Base-by-base conservation (phyloP, 2,888 invertebrate genomes). In the Pharmacophagus antenor region DNA sequence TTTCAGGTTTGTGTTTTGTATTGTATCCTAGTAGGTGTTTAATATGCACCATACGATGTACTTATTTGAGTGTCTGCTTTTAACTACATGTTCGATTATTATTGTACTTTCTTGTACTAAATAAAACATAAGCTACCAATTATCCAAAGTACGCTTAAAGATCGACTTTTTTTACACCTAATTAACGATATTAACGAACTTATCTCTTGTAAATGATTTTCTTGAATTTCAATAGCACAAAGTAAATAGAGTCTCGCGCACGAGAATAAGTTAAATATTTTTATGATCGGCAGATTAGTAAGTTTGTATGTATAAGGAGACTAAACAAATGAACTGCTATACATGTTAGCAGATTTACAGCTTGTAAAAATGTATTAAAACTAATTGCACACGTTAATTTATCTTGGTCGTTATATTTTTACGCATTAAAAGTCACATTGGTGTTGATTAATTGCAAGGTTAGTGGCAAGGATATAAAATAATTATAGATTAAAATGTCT, bases 181-280 rank as follows among this genome's bases (percentile, higher is more conserved):
- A 7, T 10, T 42, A 48, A 41, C 17, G 18, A 27, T 6, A 22
- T 37, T 37, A 22, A 27, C 27, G 27, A 22, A 15, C 48, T 37
- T 56, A 49, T 56, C 41, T 23, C 41, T 12, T 22, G 6, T 41
- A 49, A 41, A 49, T 41, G 37, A 56, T 49, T 56, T 56, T 41
- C 23, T 42, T 37, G 5, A 37, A n/a, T 37, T n/a, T 37, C 15
- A 37, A n/a, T n/a, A 37, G 27, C 7, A n/a, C 37, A 4, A 37
- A 0, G 37, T 37, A n/a, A 37, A 37, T n/a, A 37, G 15, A 15
- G 37, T 37, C 37, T 37, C 2, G 37, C 10, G 3, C 3, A 12
- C 37, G 3, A 37, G 10, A n/a, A 37, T n/a, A 37, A 46, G 20
- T 18, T 15, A 21, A 54, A 20, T 27, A 55, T 23, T 21, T 7